Conservation (phyloP, 2,797 vertebrate genomes). For the Semotilus atromaculatus region DNA sequence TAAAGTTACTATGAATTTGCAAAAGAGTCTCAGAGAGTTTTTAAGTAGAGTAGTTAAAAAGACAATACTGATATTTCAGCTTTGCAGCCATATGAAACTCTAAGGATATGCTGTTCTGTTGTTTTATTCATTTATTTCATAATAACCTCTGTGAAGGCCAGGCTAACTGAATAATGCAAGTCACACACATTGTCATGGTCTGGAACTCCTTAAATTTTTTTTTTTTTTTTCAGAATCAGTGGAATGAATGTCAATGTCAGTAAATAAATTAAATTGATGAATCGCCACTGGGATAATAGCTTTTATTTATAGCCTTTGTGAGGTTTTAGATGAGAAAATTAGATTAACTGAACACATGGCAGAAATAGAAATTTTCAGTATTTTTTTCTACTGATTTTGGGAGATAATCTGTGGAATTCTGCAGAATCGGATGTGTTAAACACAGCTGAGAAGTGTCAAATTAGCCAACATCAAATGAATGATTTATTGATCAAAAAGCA, state of each 20-base stretch:
- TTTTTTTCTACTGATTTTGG: neutral
- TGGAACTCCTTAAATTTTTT: no score
- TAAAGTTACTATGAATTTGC: neutral
- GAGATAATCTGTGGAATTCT: neutral
- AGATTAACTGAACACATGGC: neutral
- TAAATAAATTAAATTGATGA: neutral
- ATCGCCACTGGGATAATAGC: neutral
- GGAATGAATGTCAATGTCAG: neutral
- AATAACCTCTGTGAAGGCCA: neutral
- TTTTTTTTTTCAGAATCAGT: neutral
- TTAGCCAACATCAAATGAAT: neutral
- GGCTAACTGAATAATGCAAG: neutral
- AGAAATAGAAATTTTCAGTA: neutral
- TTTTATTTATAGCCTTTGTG: neutral
- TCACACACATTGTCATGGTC: neutral
- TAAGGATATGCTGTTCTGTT: neutral
- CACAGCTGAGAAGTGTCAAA: neutral
- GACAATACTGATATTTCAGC: neutral
- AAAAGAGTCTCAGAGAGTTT: neutral
- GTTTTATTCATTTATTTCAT: neutral
- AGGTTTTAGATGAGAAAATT: neutral
- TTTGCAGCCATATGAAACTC: neutral
- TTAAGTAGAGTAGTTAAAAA: neutral
- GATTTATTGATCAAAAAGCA: constrained; percentile 1
- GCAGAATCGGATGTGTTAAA: neutral